Percentiles rank a stretch among this genome's conserved stretches.
Evolutionary conservation across 2,797 vertebrate species (phyloP).

Genomic region (Threskiornis aethiopicus): DNA sequence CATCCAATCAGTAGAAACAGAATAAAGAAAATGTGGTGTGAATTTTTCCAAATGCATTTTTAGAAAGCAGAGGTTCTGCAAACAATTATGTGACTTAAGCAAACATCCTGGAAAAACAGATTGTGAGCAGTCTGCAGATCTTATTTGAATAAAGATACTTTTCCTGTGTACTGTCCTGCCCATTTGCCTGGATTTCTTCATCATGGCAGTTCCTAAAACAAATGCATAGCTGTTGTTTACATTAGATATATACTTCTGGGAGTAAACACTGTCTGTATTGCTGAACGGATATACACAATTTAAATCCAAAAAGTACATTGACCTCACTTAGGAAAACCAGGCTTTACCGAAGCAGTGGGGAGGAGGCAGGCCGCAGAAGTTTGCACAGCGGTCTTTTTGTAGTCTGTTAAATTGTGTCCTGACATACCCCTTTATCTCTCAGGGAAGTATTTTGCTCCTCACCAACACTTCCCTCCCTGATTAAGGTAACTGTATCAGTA

Average conservation of each 20-base stretch:
- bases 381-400: neutral
- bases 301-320: neutral
- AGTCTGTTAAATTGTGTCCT: neutral
- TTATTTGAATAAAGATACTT: neutral
- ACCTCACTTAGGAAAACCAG: neutral
- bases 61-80: conserved; percentile 35
- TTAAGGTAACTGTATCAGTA: neutral
- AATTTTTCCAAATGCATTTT: neutral
- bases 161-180: neutral
- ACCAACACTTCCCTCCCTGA: neutral
- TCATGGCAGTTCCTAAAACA: neutral
- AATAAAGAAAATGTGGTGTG: neutral
- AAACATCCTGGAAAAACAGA: conserved; percentile 13
- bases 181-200: neutral
- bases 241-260: neutral
- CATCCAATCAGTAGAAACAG: neutral
- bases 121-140: neutral
- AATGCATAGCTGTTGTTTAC: neutral
- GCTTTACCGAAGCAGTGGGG: neutral
- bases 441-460: neutral
- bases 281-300: neutral
- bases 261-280: neutral
- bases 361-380: neutral
- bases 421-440: neutral
- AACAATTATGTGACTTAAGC: neutral